Evolutionary conservation across 2,888 invertebrate species (phyloP), one percentile per base, ranked within the genome.

Genomic region (Epinotia brunnichana): DNA sequence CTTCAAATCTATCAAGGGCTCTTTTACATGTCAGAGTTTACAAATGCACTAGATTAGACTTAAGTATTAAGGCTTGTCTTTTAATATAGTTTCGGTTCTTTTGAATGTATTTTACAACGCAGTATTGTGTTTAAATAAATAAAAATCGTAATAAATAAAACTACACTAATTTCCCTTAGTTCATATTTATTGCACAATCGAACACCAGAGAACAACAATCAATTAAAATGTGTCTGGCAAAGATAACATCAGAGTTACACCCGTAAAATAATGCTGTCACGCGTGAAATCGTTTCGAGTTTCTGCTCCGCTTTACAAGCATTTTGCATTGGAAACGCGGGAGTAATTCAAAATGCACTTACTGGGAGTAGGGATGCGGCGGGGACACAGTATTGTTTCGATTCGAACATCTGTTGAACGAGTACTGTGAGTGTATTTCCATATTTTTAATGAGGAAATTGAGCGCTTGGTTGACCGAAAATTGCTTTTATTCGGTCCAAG

Each of bases 271-370:
- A 19, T 35, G 19, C 19, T 13, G 19, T 64, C 19, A 53, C 15
- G 53, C 63, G 53, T 64, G 19, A 53, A 56, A 64, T 44, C 61
- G 44, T 64, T 64, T 35, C 0, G 19, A 19, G 13, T 35, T 48
- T 13, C 44, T 51, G 11, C n/a, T 13, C 4, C 61, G 21, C 15
- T 63, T 51, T 17, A 2, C 15, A 29, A 62, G 48, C 10, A 39
- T 39, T 35, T 64, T 29, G 35, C 54, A 39, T 39, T n/a, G 39
- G 13, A 53, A 15, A 21, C 11, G 19, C 39, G 19, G 39, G 53
- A 39, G 44, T 71, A 44, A 67, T 48, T 66, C 60, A 44, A 61
- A 61, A 24, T 56, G 61, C 67, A 71, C 53, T 60, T 54, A 54
- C 66, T 60, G 19, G 24, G 24, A n/a, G n/a, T 21, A 41, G 54